A percentile compares a stretch with the other conserved stretches of the same genome.
These are phyloP conservation scores for Chirona hameri DNA, from an alignment of 2,888 invertebrate genomes.

Conservation along the genomic window DNA sequence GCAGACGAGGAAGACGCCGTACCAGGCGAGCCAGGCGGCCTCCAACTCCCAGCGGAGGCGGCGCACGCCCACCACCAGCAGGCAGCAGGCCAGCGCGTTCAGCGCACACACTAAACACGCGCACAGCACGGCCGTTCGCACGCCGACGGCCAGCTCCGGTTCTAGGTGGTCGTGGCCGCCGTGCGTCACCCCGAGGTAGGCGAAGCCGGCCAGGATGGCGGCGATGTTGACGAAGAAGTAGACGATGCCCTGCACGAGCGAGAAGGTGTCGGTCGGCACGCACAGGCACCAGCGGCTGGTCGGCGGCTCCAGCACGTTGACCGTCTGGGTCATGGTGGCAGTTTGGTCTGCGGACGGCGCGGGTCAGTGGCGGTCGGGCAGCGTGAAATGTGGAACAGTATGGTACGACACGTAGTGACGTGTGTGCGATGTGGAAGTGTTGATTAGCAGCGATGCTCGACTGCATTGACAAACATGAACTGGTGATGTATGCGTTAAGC, in stretches of 20 bases:
- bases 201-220: neutral
- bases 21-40: constrained; percentile 9
- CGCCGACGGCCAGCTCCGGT: neutral
- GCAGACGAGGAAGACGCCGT: neutral
- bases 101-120: neutral
- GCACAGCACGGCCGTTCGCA: neutral
- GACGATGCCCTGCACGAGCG: neutral
- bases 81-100: neutral
- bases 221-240: neutral
- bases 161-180: neutral
- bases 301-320: neutral
- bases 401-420: too few species aligned
- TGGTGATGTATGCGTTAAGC: too few species aligned
- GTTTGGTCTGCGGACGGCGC: neutral
- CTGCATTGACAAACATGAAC: too few species aligned
- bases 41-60: neutral
- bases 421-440: too few species aligned
- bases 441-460: too few species aligned
- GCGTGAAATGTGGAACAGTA: neutral
- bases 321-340: too few species aligned
- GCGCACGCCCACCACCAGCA: constrained; percentile 22
- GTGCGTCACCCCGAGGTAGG: neutral
- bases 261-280: neutral
- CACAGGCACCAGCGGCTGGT: neutral
- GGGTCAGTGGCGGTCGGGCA: neutral